A percentile compares a stretch with the other conserved stretches of the same genome.
phyloP scores from a whole-genome alignment of 2,113 vertebrate genomes.

The Anser brachyrhynchus region DNA sequence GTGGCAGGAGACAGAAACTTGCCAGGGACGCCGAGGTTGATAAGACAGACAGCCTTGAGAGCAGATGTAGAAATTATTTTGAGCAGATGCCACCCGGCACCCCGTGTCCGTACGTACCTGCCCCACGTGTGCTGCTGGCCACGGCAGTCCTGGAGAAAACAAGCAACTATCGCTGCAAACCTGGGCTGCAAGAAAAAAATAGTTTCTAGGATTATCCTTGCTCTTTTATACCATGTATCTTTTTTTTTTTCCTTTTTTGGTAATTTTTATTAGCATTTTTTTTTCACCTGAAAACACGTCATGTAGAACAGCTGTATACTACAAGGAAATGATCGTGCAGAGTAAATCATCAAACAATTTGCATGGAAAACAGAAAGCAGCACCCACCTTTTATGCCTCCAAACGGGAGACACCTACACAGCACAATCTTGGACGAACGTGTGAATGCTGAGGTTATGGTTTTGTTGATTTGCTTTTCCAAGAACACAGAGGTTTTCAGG shows the following conservation, averaged over 20 bases:
- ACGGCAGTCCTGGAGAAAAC: neutral
- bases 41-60: neutral
- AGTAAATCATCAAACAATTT: neutral
- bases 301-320: neutral
- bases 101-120: no score
- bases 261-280: neutral
- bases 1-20: neutral
- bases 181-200: neutral
- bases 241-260: no score
- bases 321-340: accelerated
- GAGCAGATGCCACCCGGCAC: neutral
- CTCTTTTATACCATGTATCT: neutral
- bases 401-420: no score
- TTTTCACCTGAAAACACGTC: neutral
- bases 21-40: neutral
- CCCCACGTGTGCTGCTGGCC: neutral
- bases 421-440: neutral
- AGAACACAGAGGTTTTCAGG: neutral
- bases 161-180: neutral
- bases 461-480: neutral
- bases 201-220: neutral
- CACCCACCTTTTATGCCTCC: neutral
- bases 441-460: neutral
- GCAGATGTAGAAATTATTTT: neutral
- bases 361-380: neutral